Conservation (phyloP, 1,140 invertebrate genomes). For the Calephelis nemesis region DNA sequence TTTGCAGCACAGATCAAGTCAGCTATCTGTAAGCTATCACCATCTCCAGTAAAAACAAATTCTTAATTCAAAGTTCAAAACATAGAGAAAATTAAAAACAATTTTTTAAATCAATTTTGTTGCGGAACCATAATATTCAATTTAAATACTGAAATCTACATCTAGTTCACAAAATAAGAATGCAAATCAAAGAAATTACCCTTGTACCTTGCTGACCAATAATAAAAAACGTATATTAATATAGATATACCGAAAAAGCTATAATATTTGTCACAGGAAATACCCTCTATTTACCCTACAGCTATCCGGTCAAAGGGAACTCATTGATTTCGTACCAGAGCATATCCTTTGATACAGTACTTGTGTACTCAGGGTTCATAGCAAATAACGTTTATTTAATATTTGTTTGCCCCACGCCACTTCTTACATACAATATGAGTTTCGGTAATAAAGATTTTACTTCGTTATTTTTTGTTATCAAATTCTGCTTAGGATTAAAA, state of each 20-base stretch:
- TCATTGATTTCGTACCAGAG: slow-evolving; percentile 47
- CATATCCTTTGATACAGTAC: slow-evolving; percentile 32
- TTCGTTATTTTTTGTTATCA: slow-evolving; percentile 2
- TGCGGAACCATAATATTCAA: no score
- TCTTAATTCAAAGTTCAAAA: no score
- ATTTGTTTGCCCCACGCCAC: slow-evolving; percentile 18
- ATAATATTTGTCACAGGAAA: slow-evolving; percentile 64
- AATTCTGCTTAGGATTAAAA: neutral
- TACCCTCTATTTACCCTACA: slow-evolving; percentile 54
- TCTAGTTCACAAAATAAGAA: slow-evolving; percentile 16
- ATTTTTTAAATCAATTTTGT: no score
- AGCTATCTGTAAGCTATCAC: no score
- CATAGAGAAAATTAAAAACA: no score
- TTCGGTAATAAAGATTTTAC: slow-evolving; percentile 6
- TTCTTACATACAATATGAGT: neutral
- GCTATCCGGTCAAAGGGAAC: slow-evolving; percentile 53
- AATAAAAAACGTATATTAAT: slow-evolving; percentile 13
- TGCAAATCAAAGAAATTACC: slow-evolving; percentile 9
- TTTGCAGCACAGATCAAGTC: no score
- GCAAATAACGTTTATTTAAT: slow-evolving; percentile 34
- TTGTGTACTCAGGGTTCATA: slow-evolving; percentile 22
- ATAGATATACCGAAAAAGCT: slow-evolving; percentile 33
- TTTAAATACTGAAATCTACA: neutral
- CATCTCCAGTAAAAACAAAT: no score
- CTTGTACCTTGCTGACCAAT: slow-evolving; percentile 6